Conservation (phyloP, 2,113 vertebrate genomes). For the Xyrauchen texanus region DNA sequence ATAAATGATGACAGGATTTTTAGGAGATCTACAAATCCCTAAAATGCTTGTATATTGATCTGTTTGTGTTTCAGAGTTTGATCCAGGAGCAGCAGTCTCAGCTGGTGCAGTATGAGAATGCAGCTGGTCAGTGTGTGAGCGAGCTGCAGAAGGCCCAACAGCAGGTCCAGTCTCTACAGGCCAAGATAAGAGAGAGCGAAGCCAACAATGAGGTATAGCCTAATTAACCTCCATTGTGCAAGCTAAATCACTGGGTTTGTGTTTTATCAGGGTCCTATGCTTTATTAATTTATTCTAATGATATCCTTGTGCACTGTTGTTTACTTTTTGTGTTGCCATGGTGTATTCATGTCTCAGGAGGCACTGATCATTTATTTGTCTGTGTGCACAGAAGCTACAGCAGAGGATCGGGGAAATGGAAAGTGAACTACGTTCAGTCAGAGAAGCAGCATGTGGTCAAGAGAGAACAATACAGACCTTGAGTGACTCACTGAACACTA, state of each 20-base stretch:
- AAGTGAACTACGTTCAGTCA: slow-evolving; percentile 75
- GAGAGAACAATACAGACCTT: slow-evolving; percentile 81
- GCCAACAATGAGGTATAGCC: slow-evolving; percentile 81
- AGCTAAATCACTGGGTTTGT: too few species aligned
- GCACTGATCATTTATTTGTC: not conserved
- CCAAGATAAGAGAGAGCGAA: slow-evolving; percentile 80
- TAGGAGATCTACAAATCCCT: not conserved
- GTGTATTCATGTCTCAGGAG: not conserved
- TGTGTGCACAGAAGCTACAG: slow-evolving; percentile 81
- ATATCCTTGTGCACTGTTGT: not conserved
- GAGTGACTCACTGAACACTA: slow-evolving; percentile 77
- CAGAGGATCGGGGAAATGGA: slow-evolving; percentile 81
- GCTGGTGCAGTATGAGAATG: slow-evolving; percentile 60
- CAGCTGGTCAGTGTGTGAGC: slow-evolving; percentile 64
- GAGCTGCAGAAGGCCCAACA: slow-evolving; percentile 73
- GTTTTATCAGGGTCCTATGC: too few species aligned
- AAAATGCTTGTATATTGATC: slow-evolving; percentile 12
- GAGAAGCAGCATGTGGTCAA: slow-evolving; percentile 79
- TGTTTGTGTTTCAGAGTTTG: slow-evolving; percentile 61
- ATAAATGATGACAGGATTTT: too few species aligned
- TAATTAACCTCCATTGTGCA: not conserved
- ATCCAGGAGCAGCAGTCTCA: slow-evolving; percentile 71
- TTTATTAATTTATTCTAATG: not conserved
- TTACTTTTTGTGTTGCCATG: not conserved
- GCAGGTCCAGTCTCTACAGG: slow-evolving; percentile 72